Percentiles rank a stretch among this genome's conserved stretches.
Conservation (phyloP, 2,888 invertebrate genomes). For the Nematopogon swammerdamellus region DNA sequence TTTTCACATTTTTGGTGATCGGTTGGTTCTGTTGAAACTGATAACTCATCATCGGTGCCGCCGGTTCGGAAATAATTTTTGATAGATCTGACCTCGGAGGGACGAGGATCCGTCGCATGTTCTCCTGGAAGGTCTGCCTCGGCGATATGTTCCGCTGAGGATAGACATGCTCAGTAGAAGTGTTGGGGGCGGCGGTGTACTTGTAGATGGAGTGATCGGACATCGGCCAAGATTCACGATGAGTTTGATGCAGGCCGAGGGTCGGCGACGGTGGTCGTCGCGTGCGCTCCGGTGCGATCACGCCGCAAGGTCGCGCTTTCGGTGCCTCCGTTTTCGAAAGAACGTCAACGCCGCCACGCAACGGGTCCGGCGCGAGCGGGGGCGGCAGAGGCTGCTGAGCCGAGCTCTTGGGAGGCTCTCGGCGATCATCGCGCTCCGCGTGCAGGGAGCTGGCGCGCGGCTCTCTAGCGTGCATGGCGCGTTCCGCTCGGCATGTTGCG, state of each 20-base stretch:
- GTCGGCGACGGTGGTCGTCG: constrained; percentile 25
- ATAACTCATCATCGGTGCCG: constrained; percentile 13
- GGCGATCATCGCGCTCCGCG: constrained; percentile 38
- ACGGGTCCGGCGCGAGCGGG: not conserved
- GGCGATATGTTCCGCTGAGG: constrained; percentile 49
- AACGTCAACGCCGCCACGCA: not conserved
- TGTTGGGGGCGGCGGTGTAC: constrained; percentile 33
- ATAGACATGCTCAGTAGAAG: constrained; percentile 18
- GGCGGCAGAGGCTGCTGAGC: not conserved
- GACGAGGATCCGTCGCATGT: constrained; percentile 48
- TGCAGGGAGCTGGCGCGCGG: constrained; percentile 31
- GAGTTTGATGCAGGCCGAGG: constrained; percentile 28
- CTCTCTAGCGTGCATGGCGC: constrained; percentile 48
- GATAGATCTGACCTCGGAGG: constrained; percentile 33
- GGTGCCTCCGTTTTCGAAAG: constrained; percentile 38
- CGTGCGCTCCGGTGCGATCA: constrained; percentile 48
- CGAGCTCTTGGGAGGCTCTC: constrained; percentile 5
- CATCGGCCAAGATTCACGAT: constrained; percentile 31
- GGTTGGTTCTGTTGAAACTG: constrained; percentile 21
- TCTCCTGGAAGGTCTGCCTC: constrained; percentile 53
- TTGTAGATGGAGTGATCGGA: constrained; percentile 23
- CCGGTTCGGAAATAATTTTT: constrained; percentile 30
- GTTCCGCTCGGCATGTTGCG: not conserved
- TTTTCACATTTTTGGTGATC: constrained; percentile 30
- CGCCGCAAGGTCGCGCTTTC: constrained; percentile 43